Conservation (phyloP, 2,113 vertebrate species). For the Paralichthys olivaceus region DNA sequence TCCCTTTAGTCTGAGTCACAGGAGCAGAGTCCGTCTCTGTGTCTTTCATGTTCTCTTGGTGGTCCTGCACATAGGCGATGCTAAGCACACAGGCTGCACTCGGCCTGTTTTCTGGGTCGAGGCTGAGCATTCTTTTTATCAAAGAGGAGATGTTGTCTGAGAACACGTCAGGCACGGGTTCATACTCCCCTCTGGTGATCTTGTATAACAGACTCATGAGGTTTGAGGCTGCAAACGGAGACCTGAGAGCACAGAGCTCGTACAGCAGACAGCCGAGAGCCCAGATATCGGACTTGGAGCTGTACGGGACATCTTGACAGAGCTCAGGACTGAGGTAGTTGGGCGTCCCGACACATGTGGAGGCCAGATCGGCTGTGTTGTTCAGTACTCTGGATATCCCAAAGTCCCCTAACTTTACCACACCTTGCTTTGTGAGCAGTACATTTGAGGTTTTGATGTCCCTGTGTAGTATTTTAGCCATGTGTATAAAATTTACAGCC, state of each 20-base stretch:
- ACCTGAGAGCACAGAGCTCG: slow-evolving; percentile 81
- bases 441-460: slow-evolving; percentile 87
- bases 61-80: slow-evolving; percentile 68
- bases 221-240: slow-evolving; percentile 82
- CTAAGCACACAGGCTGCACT: slow-evolving; percentile 76
- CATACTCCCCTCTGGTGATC: slow-evolving; percentile 81
- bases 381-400: slow-evolving; percentile 85
- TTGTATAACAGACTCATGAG: slow-evolving; percentile 83
- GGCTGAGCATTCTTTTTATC: slow-evolving; percentile 76
- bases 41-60: slow-evolving; percentile 65
- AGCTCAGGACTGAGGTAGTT: slow-evolving; percentile 86
- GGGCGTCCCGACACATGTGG: slow-evolving; percentile 85
- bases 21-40: slow-evolving; percentile 30
- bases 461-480: slow-evolving; percentile 82
- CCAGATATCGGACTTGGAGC: slow-evolving; percentile 85
- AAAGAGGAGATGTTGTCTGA: slow-evolving; percentile 70
- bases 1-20: neutral
- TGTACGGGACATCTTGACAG: slow-evolving; percentile 85
- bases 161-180: slow-evolving; percentile 63
- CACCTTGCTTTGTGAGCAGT: slow-evolving; percentile 80
- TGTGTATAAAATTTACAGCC: slow-evolving; percentile 83
- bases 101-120: slow-evolving; percentile 77
- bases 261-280: slow-evolving; percentile 86
- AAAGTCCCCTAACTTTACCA: slow-evolving; percentile 86
- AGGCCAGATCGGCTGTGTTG: slow-evolving; percentile 83